Base-by-base conservation (phyloP, 2,113 vertebrate genomes). In the Perca fluviatilis region DNA sequence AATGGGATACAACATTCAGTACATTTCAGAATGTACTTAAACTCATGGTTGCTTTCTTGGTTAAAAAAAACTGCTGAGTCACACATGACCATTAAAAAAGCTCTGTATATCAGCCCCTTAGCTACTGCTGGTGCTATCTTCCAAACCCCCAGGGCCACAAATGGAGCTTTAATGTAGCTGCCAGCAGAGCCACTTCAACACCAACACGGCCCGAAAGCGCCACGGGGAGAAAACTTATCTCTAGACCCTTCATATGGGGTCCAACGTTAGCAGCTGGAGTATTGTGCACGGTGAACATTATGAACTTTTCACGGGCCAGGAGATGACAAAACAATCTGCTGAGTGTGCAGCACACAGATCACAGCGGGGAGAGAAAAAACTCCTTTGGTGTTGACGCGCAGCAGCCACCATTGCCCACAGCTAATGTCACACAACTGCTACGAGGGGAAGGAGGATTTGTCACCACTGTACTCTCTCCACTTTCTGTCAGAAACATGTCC, bases 401-500 rank as follows among this genome's bases (percentile, higher is more conserved):
- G 86, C 77, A 79, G 84, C 58, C 80, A 66, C 58, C 43, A 10
- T 73, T 18, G 77, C 86, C 85, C 75, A 75, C 74, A 87, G 89
- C 87, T 82, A 86, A 78, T 90, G 90, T 88, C 84, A 82, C 85
- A 82, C 74, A 72, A 70, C 49, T n/a, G 70, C 72, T 71, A 77
- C 74, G 61, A 74, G 74, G 56, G 18, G 21, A 74, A 46, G 69
- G 27, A 21, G 64, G 62, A 47, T 75, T 83, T 61, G 62, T 73
- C 61, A 64, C 14, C 2, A 53, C 43, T 10, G 27, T 40, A 11
- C 58, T 71, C 40, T 27, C 85, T 62, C 50, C 9, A 2, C 47
- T 66, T 86, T 74, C 72, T 69, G 77, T 86, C 79, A 86, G 61
- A 87, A 77, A 49, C n/a, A 4, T 74, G 79, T 89, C 89, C 89